Conservation (phyloP, 1,140 invertebrate species). For the Drosophila bipectinata region DNA sequence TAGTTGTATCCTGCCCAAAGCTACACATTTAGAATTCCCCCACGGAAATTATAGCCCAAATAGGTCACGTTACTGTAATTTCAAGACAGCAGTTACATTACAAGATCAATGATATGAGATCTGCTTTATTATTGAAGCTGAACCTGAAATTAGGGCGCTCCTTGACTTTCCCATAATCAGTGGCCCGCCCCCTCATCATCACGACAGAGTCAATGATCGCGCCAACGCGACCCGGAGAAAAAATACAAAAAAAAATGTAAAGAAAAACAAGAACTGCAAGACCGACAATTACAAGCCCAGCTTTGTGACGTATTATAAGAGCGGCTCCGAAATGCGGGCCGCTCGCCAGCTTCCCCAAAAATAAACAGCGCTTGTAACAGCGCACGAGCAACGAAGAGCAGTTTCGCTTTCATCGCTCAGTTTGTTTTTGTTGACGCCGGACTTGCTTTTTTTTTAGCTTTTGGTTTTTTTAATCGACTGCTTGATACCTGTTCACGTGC, state of each 20-base stretch:
- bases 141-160: slow-evolving; percentile 14
- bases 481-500: slow-evolving; percentile 72
- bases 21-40: background rate
- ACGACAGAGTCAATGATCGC: slow-evolving; percentile 62
- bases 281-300: slow-evolving; percentile 19
- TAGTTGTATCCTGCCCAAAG: background rate
- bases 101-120: background rate
- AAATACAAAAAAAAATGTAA: background rate
- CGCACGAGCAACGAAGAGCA: slow-evolving; percentile 9
- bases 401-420: slow-evolving; percentile 44
- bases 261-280: slow-evolving; percentile 37
- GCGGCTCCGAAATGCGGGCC: slow-evolving; percentile 27
- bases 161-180: slow-evolving; percentile 33
- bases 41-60: background rate
- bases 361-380: slow-evolving; percentile 23
- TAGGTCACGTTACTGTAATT: background rate
- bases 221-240: slow-evolving; percentile 18
- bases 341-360: slow-evolving; percentile 20
- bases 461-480: slow-evolving; percentile 24
- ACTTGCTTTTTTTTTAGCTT: slow-evolving; percentile 6
- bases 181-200: slow-evolving; percentile 44
- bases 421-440: slow-evolving; percentile 20
- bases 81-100: background rate
- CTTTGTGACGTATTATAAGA: slow-evolving; percentile 43
- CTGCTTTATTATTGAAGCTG: background rate